Conservation (phyloP, 2,888 invertebrate species). For the Heliconius cydno region DNA sequence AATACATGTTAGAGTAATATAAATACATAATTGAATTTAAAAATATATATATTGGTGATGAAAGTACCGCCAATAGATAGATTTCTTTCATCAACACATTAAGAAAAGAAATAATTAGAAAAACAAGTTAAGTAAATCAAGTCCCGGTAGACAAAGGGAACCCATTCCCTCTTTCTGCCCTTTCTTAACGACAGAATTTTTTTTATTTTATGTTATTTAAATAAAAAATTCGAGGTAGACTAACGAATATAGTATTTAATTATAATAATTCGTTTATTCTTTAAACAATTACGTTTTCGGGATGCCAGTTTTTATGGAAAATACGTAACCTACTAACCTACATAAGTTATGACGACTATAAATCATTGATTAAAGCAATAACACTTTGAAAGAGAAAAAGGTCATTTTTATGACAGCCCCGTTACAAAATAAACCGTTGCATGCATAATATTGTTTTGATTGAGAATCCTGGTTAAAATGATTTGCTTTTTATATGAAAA, state of each 20-base stretch:
- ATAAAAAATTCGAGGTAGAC: not conserved
- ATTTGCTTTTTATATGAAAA: not conserved
- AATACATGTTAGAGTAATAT: too few relatives aligned
- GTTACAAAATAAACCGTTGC: constrained; percentile 48
- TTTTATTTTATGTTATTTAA: too few relatives aligned
- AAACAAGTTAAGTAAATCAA: not conserved
- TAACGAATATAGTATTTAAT: constrained; percentile 14
- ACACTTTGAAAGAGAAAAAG: constrained; percentile 31
- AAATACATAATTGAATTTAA: too few relatives aligned
- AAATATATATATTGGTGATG: too few relatives aligned
- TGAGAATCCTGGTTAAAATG: not conserved
- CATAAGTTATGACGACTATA: constrained; percentile 34
- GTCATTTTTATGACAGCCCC: constrained; percentile 41
- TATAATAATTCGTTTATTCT: constrained; percentile 32
- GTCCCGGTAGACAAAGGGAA: not conserved
- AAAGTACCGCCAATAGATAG: too few relatives aligned
- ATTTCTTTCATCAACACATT: too few relatives aligned
- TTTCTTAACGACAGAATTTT: not conserved
- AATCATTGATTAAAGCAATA: constrained; percentile 41
- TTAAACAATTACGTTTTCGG: not conserved
- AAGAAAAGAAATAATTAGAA: not conserved
- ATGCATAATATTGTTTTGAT: constrained; percentile 25
- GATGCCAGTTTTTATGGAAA: constrained; percentile 31
- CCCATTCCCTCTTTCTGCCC: too few relatives aligned
- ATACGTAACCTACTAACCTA: constrained; percentile 40